phyloP scores from a whole-genome alignment of 2,888 invertebrate genomes.

The Stenoptilia bipunctidactyla region DNA sequence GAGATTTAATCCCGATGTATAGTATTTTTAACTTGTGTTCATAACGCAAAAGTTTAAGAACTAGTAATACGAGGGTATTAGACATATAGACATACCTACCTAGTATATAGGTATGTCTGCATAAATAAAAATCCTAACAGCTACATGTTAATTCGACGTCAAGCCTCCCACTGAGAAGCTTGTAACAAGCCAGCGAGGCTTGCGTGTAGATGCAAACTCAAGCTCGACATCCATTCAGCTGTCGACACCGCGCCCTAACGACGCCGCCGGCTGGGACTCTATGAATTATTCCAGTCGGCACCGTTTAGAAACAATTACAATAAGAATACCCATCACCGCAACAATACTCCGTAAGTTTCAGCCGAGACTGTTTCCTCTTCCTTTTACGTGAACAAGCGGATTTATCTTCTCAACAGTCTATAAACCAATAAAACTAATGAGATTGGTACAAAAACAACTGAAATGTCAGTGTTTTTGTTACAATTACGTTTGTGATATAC shows the following conservation, averaged over 20 bases:
- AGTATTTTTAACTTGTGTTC: too few relatives aligned
- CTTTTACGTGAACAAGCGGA: slow-evolving; percentile 3
- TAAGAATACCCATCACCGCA: slow-evolving; percentile 17
- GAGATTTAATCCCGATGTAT: too few relatives aligned
- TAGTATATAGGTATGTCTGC: too few relatives aligned
- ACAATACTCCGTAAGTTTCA: too few relatives aligned
- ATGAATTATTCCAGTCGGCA: slow-evolving; percentile 62
- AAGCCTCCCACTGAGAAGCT: too few relatives aligned
- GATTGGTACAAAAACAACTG: neutral
- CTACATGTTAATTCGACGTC: too few relatives aligned
- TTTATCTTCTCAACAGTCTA: slow-evolving; percentile 11
- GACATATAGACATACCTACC: too few relatives aligned
- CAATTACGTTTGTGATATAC: slow-evolving; percentile 1
- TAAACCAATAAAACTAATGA: slow-evolving; percentile 13
- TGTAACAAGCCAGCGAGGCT: too few relatives aligned
- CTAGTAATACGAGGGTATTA: too few relatives aligned
- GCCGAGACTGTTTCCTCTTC: slow-evolving; percentile 5
- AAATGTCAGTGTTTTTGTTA: slow-evolving; percentile 23
- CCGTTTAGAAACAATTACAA: slow-evolving; percentile 62
- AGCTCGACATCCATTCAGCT: neutral
- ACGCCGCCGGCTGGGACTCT: slow-evolving; percentile 53
- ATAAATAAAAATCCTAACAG: too few relatives aligned
- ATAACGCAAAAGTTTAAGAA: too few relatives aligned
- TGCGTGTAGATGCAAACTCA: too few relatives aligned
- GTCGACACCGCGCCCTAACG: slow-evolving; percentile 22